Percentiles rank a stretch among this genome's conserved stretches.
Conservation (phyloP, 1,140 invertebrate genomes). For the Sitophilus oryzae region DNA sequence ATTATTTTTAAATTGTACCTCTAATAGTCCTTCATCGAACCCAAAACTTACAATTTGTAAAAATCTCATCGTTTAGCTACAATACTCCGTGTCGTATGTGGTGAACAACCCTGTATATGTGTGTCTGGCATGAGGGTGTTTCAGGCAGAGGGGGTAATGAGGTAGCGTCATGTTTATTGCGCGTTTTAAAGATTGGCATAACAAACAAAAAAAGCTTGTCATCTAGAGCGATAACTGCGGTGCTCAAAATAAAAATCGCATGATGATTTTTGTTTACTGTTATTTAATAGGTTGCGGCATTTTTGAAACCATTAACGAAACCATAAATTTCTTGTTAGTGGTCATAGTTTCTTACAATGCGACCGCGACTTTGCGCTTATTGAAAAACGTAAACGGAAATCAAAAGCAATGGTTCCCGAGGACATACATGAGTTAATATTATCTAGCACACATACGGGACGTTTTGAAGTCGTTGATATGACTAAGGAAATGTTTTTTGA, state of each 20-base stretch:
- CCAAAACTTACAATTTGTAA: too few relatives aligned
- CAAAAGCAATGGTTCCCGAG: constrained; percentile 2
- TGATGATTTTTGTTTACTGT: constrained; percentile 2
- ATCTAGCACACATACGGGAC: too few relatives aligned
- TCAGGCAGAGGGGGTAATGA: not conserved
- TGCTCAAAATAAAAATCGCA: constrained; percentile 11
- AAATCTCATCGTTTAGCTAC: too few relatives aligned
- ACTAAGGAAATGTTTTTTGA: too few relatives aligned
- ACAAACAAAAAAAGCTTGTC: not conserved
- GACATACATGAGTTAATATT: too few relatives aligned
- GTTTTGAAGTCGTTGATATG: too few relatives aligned
- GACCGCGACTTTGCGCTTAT: constrained; percentile 11
- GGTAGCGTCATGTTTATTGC: constrained; percentile 8
- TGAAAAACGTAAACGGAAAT: constrained; percentile 7
- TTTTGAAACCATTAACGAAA: constrained; percentile 5
- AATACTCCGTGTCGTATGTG: too few relatives aligned
- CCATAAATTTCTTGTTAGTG: constrained; percentile 9
- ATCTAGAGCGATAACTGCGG: constrained; percentile 7
- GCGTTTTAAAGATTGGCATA: not conserved
- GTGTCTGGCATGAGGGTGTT: constrained; percentile 9
- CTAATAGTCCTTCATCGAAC: too few relatives aligned
- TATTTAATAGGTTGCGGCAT: constrained; percentile 2
- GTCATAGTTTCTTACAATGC: constrained; percentile 5
- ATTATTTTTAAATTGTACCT: too few relatives aligned
- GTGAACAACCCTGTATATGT: constrained; percentile 7